Base-by-base conservation (phyloP, 1,140 invertebrate genomes). In the Zaprionus africanus region DNA sequence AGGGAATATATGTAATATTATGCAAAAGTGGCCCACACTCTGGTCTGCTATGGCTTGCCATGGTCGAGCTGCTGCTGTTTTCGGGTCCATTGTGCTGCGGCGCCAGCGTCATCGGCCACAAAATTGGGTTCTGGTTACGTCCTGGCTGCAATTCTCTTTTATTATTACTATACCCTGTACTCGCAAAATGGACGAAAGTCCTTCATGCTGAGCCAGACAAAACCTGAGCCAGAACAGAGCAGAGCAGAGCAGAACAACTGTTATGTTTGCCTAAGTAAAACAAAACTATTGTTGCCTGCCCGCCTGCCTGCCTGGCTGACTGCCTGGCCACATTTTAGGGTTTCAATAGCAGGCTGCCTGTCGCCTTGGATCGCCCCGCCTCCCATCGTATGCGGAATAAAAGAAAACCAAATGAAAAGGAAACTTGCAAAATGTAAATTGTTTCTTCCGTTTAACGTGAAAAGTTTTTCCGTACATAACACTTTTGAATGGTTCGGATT, bases 91-190 rank as follows among this genome's bases (percentile, higher is more conserved):
- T 68, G 76, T 74, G 49, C 46, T 51, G 54, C 56, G 43, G 59
- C 68, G 57, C 49, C 74, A 59, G 58, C 51, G 12, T 46, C 61
- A 69, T 62, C 70, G 63, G 80, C 83, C 83, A 86, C 83, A 87
- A 88, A 87, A 83, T 87, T 87, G 83, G 83, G 83, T 80, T 80
- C 66, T 62, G 61, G 56, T 53, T 76, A 60, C 66, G 61, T 76
- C 6, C 31, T 66, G 43, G 28, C 71, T 74, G 71, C 71, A 74
- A 62, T 69, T 69, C 65, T 28, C 65, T 62, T 43, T 70, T 56
- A 34, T 61, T 69, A 56, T 61, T 70, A 43, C 6, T 22, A 43
- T 70, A 58, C 54, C 54, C 54, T 58, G 54, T 58, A 66, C 15
- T 26, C 26, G 13, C 26, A 56, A 13, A 51, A 51, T 51, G 46